phyloP scores from a whole-genome alignment of 2,888 invertebrate genomes.

The Steinernema hermaphroditum region DNA sequence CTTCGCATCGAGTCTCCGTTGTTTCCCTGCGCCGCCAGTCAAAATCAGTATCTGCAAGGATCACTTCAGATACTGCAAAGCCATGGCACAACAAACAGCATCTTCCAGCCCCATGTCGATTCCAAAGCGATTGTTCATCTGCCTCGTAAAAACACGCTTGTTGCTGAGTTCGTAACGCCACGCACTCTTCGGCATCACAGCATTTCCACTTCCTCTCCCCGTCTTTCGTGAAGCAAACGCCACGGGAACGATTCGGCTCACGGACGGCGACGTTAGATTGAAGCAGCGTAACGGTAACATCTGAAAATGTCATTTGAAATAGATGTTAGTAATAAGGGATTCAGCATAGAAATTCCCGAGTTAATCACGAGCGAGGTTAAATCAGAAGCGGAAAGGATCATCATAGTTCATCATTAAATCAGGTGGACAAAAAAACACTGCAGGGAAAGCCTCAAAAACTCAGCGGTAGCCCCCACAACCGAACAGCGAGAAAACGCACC shows the following conservation, averaged over 20 bases:
- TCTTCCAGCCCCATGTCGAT: background rate
- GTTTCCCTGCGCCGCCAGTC: slow-evolving; percentile 20
- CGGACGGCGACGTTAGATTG: background rate
- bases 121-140: background rate
- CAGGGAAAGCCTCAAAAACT: too few relatives aligned
- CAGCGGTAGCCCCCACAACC: too few relatives aligned
- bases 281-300: background rate
- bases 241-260: background rate
- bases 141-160: background rate
- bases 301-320: too few relatives aligned
- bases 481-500: too few relatives aligned
- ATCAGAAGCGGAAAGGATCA: too few relatives aligned
- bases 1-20: slow-evolving; percentile 33
- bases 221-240: background rate
- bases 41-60: slow-evolving; percentile 29
- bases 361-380: too few relatives aligned
- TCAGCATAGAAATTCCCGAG: too few relatives aligned
- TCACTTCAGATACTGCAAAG: background rate
- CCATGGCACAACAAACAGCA: background rate
- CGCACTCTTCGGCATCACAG: background rate
- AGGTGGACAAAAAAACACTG: too few relatives aligned
- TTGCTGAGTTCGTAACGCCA: slow-evolving; percentile 10
- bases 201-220: background rate
- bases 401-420: too few relatives aligned
- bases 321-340: too few relatives aligned